Conservation (phyloP, 1,140 invertebrate species). For the Popillia japonica region DNA sequence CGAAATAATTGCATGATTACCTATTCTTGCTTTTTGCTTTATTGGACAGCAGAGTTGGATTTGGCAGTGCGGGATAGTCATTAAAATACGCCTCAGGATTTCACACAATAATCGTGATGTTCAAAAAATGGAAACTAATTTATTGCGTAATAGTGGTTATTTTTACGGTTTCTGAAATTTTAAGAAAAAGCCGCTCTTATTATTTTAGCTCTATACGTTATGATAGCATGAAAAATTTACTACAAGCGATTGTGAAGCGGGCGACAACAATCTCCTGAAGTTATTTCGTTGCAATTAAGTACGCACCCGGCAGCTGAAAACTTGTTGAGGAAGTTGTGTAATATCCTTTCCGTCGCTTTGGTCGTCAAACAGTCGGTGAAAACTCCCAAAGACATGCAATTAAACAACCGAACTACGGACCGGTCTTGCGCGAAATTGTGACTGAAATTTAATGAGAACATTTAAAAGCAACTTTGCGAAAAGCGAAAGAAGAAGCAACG, state of each 20-base stretch:
- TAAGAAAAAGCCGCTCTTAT: too few relatives aligned
- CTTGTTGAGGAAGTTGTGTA: conserved; percentile 1
- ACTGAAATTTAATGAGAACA: conserved; percentile 5
- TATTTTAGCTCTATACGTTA: too few relatives aligned
- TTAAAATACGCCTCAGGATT: too few relatives aligned
- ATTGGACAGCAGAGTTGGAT: too few relatives aligned
- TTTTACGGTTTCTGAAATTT: too few relatives aligned
- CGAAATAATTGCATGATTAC: too few relatives aligned
- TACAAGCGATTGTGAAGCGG: background rate
- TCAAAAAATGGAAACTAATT: too few relatives aligned
- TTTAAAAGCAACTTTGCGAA: background rate
- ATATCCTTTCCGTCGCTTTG: background rate
- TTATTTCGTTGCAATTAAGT: background rate
- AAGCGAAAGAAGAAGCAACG: background rate
- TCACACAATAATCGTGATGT: too few relatives aligned
- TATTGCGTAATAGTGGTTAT: too few relatives aligned
- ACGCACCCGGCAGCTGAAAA: background rate
- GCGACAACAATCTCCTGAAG: background rate
- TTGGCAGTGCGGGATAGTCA: too few relatives aligned
- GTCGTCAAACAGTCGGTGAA: background rate
- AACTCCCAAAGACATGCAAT: background rate
- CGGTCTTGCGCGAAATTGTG: background rate
- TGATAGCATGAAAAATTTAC: background rate
- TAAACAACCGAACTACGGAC: conserved; percentile 7
- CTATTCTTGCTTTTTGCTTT: too few relatives aligned